Evolutionary conservation across 2,113 vertebrate genomes (phyloP), one percentile per base, ranked within the genome.

Genomic region (Osmerus eperlanus): DNA sequence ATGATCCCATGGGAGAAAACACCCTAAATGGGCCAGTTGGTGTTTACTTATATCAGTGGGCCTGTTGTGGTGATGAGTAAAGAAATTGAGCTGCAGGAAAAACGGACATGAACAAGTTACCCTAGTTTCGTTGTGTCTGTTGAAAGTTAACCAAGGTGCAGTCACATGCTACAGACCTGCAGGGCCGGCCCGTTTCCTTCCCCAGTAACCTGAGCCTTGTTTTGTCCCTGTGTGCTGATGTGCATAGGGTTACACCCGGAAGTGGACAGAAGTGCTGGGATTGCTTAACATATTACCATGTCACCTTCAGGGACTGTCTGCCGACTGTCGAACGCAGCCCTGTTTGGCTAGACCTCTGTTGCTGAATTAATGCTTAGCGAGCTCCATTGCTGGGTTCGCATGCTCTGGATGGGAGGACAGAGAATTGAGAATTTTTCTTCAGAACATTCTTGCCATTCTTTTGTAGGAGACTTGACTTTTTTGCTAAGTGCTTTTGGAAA

Each of bases 271-370:
- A 2, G 29, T 64, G 16, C 5, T 18, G 15, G 16, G 28, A 28
- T 2, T 23, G 52, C 78, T 18, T 6, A 25, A 11, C 66, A 56
- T 47, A 47, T 72, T 23, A 53, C 61, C 64, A 51, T 58, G 32
- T 77, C 51, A 74, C 73, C 70, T 75, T 67, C 21, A 19, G 54
- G 62, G 14, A 29, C 53, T 19, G 58, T 69, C 5, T 28, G 25
- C 18, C 53, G 62, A 32, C 21, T 47, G 8, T 47, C 7, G 9
- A 47, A 11, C 41, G 41, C 41, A 47, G 5, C 41, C 41, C 9
- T 47, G 41, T 47, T 47, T 12, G 9, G 41, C 41, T 47, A 12
- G 41, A 47, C 9, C 12, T 12, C 41, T 12, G 41, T 47, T 47
- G 32, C 32, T 8, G 41, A 47, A 47, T 47, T 11, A 47, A 47